Percentiles rank a stretch among this genome's conserved stretches.
Conservation (phyloP, 2,888 invertebrate species). For the Lithophane socia region DNA sequence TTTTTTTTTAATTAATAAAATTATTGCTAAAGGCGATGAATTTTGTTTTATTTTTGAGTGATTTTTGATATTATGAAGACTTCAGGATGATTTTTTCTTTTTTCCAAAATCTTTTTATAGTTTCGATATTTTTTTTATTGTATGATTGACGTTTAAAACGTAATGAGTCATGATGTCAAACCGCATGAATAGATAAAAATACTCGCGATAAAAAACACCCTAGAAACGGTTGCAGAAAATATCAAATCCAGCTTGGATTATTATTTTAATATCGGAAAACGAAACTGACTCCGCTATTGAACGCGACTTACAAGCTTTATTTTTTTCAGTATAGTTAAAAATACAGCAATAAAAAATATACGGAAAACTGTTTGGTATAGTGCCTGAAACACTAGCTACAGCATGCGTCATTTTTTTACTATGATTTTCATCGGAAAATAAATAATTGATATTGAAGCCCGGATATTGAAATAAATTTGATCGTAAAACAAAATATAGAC, state of each 20-base stretch:
- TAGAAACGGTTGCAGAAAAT: not conserved
- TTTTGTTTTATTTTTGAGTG: not conserved
- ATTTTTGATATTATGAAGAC: not conserved
- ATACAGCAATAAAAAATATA: not conserved
- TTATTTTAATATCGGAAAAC: conserved; percentile 4
- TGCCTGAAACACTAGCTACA: conserved; percentile 7
- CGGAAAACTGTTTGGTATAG: not conserved
- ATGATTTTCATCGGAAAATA: conserved; percentile 26
- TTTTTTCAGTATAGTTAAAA: conserved; percentile 13
- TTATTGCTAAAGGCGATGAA: not conserved
- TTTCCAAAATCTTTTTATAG: not conserved
- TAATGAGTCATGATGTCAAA: no score
- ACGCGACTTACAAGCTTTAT: not conserved
- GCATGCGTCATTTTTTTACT: not conserved
- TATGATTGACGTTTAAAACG: not conserved
- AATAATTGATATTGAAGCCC: conserved; percentile 42
- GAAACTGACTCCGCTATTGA: not conserved
- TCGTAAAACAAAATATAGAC: conserved; percentile 27
- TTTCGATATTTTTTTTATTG: not conserved
- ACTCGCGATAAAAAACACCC: not conserved
- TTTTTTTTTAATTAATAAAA: not conserved
- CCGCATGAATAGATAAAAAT: not conserved
- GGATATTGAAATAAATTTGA: conserved; percentile 45
- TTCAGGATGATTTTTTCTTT: not conserved
- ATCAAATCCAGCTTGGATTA: not conserved